Percentiles rank a stretch among this genome's conserved stretches.
Evolutionary conservation across 1,140 invertebrate species (phyloP).

Genomic region (Apolygus lucorum): DNA sequence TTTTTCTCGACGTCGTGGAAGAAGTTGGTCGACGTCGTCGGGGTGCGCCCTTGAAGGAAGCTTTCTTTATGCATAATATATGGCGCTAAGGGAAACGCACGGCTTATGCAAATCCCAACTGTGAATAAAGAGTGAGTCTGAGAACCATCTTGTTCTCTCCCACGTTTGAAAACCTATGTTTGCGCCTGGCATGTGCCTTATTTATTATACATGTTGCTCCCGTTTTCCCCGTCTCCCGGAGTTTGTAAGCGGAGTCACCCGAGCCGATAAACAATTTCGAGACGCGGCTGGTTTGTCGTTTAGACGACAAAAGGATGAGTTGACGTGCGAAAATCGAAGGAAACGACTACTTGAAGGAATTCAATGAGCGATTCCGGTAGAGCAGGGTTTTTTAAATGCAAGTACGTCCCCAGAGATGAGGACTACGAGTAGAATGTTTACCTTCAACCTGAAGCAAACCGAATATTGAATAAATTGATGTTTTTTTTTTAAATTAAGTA

Average conservation of each 20-base stretch:
- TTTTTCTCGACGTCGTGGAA: background rate
- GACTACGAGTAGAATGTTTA: too few species aligned
- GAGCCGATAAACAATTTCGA: conserved; percentile 6
- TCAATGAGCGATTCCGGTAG: too few species aligned
- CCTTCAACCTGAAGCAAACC: too few species aligned
- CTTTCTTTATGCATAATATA: conserved; percentile 27
- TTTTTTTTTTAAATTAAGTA: too few species aligned
- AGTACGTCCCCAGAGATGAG: too few species aligned
- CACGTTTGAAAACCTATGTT: conserved; percentile 16
- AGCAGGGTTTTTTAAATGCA: too few species aligned
- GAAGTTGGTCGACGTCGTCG: background rate
- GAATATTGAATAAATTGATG: too few species aligned
- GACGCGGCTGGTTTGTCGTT: background rate
- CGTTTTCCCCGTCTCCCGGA: background rate
- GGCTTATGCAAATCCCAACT: conserved; percentile 24
- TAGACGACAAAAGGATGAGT: too few species aligned
- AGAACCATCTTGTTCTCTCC: conserved; percentile 16
- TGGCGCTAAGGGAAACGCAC: conserved; percentile 19
- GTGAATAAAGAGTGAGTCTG: conserved; percentile 14
- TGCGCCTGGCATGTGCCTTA: background rate
- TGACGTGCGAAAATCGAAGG: too few species aligned
- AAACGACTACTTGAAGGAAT: too few species aligned
- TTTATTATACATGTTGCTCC: conserved; percentile 14
- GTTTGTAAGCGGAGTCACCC: background rate
- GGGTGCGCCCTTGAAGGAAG: background rate